Evolutionary conservation across 1,140 invertebrate genomes (phyloP).

Genomic region (Cecropterus lyciades): DNA sequence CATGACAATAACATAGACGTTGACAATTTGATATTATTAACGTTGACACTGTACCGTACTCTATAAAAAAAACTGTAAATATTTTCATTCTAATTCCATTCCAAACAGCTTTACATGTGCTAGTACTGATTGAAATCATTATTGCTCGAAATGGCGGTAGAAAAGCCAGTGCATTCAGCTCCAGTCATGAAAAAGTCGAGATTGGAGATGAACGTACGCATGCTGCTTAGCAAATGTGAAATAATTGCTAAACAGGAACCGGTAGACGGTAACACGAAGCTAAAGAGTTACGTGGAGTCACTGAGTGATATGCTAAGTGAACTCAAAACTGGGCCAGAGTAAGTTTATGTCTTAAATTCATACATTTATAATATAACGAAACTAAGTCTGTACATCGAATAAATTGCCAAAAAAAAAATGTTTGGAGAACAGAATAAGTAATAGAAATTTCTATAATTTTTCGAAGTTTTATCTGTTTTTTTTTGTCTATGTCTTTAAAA

Average conservation of each 20-base stretch:
- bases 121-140: not conserved
- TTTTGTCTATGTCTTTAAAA: too few relatives aligned
- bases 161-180: conserved; percentile 31
- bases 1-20: too few relatives aligned
- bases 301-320: conserved; percentile 88
- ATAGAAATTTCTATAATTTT: too few relatives aligned
- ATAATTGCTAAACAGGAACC: conserved; percentile 88
- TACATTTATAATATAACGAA: too few relatives aligned
- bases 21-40: too few relatives aligned
- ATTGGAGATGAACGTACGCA: conserved; percentile 89
- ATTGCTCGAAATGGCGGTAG: conserved; percentile 45
- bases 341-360: conserved; percentile 52
- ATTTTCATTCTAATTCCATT: not conserved
- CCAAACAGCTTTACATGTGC: not conserved
- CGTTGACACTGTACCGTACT: too few relatives aligned
- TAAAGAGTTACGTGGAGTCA: conserved; percentile 89
- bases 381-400: too few relatives aligned
- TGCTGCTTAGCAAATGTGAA: conserved; percentile 89
- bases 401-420: too few relatives aligned
- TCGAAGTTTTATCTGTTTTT: too few relatives aligned
- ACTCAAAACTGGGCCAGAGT: conserved; percentile 86
- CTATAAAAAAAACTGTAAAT: not conserved
- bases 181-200: conserved; percentile 71
- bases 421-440: too few relatives aligned
- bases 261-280: conserved; percentile 86